phyloP scores from a whole-genome alignment of 2,797 vertebrate species.

The Hyperoplus immaculatus region DNA sequence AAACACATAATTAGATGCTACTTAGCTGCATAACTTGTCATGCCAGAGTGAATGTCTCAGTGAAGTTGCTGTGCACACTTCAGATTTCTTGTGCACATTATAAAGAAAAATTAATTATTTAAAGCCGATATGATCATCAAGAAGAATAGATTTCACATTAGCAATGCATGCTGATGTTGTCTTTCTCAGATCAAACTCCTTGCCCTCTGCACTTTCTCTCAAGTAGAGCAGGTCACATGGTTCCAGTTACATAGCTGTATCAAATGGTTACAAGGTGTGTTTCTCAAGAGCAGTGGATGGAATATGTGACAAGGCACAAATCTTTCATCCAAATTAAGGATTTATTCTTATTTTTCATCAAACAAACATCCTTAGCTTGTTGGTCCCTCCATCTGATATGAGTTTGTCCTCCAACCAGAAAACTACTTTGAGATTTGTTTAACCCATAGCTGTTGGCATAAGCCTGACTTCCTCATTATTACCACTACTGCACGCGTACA shows the following conservation, averaged over 20 bases:
- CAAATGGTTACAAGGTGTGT: constrained; percentile 64
- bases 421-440: not conserved
- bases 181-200: constrained; percentile 51
- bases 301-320: constrained; percentile 59
- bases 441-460: not conserved
- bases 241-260: constrained; percentile 78
- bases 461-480: not conserved
- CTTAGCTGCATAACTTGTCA: constrained; percentile 41
- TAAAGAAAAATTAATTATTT: constrained; percentile 51
- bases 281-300: constrained; percentile 44
- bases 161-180: constrained; percentile 50
- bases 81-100: constrained; percentile 16
- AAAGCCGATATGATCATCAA: constrained; percentile 48
- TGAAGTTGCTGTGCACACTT: constrained; percentile 20
- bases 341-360: not conserved
- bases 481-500: not conserved
- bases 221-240: constrained; percentile 39
- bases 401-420: not conserved
- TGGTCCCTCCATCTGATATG: not conserved
- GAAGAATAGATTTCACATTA: constrained; percentile 58
- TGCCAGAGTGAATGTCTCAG: constrained; percentile 29
- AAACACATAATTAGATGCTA: constrained; percentile 67
- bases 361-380: constrained; percentile 10
- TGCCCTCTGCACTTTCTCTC: constrained; percentile 51
- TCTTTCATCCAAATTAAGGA: constrained; percentile 33